Evolutionary conservation across 1,140 invertebrate species (phyloP), one percentile per base, ranked within the genome.

Genomic region (Homalodisca vitripennis): DNA sequence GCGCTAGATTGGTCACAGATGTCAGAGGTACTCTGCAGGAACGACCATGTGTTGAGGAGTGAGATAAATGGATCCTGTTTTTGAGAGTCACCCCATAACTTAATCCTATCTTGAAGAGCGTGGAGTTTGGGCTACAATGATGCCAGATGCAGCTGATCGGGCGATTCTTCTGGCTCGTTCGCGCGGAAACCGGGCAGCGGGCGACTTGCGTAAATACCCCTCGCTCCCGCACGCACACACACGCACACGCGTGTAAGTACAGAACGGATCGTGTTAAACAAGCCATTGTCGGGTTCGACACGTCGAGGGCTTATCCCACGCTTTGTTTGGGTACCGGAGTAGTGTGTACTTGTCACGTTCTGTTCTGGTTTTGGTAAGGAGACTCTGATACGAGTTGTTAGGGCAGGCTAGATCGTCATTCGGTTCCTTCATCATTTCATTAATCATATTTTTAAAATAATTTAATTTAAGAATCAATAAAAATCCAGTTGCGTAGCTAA

Each of bases 11-110:
- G 14, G 55, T 3, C 55, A 13, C 55, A 60, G 55, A 60, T 60
- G 55, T 60, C 24, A 10, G 29, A 26, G 48, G 48, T 41, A 41
- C n/a, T n/a, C n/a, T n/a, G n/a, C n/a, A n/a, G n/a, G n/a, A n/a
- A n/a, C n/a, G 48, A 51, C 26, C 55, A 60, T 60, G 55, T 60
- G 55, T 60, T 26, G 3, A 51, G 14, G 48, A 51, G 24, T 60
- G 55, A 60, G 55, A 60, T 60, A 60, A 60, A 60, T 60, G 55
- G 55, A 60, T 60, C 55, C 55, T 60, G 55, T 60, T 60, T 60
- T 60, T 60, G 55, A 60, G 55, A 60, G 55, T 60, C 55, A 60
- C 55, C 55, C 55, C 29, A 60, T 60, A 60, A 60, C 55, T 60
- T 60, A 60, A 60, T 60, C 55, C 55, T 60, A 60, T 60, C 55